phyloP scores from a whole-genome alignment of 2,113 vertebrate genomes.

The Megaceryle torquata region DNA sequence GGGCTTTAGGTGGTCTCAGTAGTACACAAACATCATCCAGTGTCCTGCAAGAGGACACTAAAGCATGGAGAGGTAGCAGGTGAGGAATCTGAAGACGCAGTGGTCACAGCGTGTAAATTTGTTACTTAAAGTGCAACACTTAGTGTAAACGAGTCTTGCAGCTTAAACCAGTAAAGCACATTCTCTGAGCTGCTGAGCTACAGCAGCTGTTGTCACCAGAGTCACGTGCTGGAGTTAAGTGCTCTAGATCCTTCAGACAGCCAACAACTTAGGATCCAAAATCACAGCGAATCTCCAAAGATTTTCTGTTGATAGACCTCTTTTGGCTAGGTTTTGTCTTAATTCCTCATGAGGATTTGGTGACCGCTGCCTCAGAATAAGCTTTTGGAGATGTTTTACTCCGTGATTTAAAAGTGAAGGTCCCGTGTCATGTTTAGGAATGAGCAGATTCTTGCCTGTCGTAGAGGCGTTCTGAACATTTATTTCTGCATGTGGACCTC shows the following conservation, averaged over 20 bases:
- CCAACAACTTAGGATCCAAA: not conserved
- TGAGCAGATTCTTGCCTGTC: not conserved
- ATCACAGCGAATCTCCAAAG: not conserved
- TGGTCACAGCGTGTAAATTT: not conserved
- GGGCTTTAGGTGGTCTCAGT: not conserved
- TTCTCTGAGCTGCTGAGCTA: not conserved
- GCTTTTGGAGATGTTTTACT: not conserved
- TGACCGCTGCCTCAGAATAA: not conserved
- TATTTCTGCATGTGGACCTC: slow-evolving; percentile 49
- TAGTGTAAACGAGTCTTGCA: not conserved
- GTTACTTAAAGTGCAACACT: not conserved
- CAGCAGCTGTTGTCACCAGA: not conserved
- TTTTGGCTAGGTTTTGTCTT: slow-evolving; percentile 13
- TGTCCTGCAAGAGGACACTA: not conserved
- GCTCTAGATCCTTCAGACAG: not conserved
- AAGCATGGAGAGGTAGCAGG: not conserved
- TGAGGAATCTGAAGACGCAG: not conserved
- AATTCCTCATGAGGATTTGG: not conserved
- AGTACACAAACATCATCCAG: not conserved
- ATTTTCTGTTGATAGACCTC: not conserved
- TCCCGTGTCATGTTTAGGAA: not conserved
- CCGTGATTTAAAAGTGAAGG: not conserved
- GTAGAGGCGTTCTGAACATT: not conserved
- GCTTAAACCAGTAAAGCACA: not conserved
- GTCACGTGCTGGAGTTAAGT: not conserved